Base-by-base conservation (phyloP, 2,113 vertebrate species). In the Grus americana region DNA sequence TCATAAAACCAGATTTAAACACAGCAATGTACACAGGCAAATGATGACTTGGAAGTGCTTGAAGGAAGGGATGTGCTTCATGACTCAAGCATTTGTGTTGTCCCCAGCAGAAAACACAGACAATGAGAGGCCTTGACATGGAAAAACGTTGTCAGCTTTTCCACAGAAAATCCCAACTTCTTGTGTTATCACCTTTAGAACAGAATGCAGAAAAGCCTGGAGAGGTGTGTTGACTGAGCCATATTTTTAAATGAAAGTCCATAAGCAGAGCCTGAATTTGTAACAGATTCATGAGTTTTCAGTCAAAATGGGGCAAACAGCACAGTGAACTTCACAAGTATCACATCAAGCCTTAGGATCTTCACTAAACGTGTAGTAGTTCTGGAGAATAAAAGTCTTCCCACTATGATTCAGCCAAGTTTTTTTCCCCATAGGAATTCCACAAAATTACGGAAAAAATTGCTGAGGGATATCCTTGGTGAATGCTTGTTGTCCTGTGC, bases 31-130 rank as follows among this genome's bases (percentile, higher is more conserved):
- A 79, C 46, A 46, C 32, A 87, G 36, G 73, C 74, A 62, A 91
- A 90, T 0, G 70, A 71, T 78, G 75, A 74, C 40, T 96, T 95
- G 92, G 89, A 94, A 94, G 22, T 57, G 67, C 49, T 72, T 65
- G 74, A 82, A 96, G 94, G 93, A 95, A 96, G 58, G 70, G 96
- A 95, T 82, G 81, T 85, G 32, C 36, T 91, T 75, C 61, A 49
- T 81, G 66, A 89, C 61, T 90, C 66, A 79, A 93, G 54, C 44
- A 62, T 85, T 75, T 85, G 47, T 50, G 78, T 92, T 7, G 7
- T 59, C 65, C 23, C 86, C 81, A 67, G 52, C 44, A 92, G 52
- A 94, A 88, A 89, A 76, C 57, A 75, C 7, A 27, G 46, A 86
- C 73, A 86, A 68, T n/a, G 15, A 30, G 59, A 93, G n/a, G 30